These are phyloP conservation scores for Brenthis hecate DNA, from an alignment of 2,888 invertebrate species.

Conservation along the genomic window DNA sequence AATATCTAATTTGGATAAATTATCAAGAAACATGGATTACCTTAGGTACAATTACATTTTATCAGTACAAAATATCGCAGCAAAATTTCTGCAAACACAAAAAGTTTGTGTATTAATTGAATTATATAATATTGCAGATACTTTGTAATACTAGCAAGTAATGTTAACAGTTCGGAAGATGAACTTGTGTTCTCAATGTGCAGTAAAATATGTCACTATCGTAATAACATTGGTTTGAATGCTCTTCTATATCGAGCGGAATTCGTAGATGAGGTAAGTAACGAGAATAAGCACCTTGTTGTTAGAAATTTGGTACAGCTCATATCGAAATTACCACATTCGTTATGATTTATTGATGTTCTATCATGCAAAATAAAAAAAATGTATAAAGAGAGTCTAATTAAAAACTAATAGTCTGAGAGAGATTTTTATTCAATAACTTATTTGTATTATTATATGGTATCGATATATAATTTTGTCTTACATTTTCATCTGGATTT, in stretches of 20 bases:
- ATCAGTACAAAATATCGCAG: background rate
- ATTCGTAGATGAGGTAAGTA: conserved; percentile 2
- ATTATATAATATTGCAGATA: background rate
- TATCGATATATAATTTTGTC: too few relatives aligned
- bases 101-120: background rate
- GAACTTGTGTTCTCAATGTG: conserved; percentile 4
- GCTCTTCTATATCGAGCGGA: conserved; percentile 7
- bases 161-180: conserved; percentile 1
- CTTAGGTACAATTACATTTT: background rate
- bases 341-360: too few relatives aligned
- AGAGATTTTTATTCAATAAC: too few relatives aligned
- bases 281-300: too few relatives aligned
- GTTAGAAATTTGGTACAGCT: too few relatives aligned
- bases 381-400: too few relatives aligned
- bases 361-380: too few relatives aligned
- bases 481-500: too few relatives aligned
- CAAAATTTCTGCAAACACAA: too few relatives aligned
- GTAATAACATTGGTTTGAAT: conserved; percentile 1
- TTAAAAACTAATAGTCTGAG: too few relatives aligned
- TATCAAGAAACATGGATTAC: background rate
- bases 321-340: too few relatives aligned
- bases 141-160: background rate
- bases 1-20: background rate
- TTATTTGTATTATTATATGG: too few relatives aligned
- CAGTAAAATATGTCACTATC: conserved; percentile 10